phyloP scores from a whole-genome alignment of 2,113 vertebrate species.

The Notiomystis cincta region DNA sequence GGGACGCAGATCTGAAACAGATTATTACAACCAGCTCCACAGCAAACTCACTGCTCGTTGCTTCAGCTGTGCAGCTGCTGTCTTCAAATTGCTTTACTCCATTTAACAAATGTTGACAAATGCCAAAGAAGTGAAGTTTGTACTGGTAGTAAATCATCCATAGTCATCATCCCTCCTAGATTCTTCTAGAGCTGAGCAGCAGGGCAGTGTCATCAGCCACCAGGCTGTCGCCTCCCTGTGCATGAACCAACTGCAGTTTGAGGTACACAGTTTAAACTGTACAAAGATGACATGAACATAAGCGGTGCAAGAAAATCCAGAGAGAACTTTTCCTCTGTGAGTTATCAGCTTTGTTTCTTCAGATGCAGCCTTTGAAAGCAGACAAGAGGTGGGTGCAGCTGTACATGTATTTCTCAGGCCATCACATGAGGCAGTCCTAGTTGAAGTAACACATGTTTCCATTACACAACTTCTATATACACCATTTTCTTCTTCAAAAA shows the following conservation, averaged over 20 bases:
- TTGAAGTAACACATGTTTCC: not conserved
- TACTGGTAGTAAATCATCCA: not conserved
- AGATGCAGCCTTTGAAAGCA: not conserved
- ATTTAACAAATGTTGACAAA: fast-evolving
- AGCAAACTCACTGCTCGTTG: fast-evolving
- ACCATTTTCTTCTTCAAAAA: not conserved
- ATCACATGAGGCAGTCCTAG: not conserved
- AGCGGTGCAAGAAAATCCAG: not conserved
- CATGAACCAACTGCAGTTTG: not conserved
- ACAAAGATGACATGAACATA: not conserved
- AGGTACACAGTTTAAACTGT: not conserved
- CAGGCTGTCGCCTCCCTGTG: not conserved
- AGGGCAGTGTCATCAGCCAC: not conserved
- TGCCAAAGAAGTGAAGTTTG: too few species aligned
- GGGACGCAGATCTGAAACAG: fast-evolving
- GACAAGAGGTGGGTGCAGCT: fast-evolving
- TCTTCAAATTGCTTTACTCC: not conserved
- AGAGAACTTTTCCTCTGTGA: not conserved
- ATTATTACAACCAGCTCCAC: not conserved
- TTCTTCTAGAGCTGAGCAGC: not conserved
- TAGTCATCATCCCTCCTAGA: fast-evolving
- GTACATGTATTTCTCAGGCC: fast-evolving
- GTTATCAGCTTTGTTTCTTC: fast-evolving
- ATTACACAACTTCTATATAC: not conserved
- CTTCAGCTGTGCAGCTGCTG: fast-evolving